These are phyloP conservation scores for Lytechinus variegatus DNA, from an alignment of 35 echinoderm and acorn worm species.

Conservation along the genomic window DNA sequence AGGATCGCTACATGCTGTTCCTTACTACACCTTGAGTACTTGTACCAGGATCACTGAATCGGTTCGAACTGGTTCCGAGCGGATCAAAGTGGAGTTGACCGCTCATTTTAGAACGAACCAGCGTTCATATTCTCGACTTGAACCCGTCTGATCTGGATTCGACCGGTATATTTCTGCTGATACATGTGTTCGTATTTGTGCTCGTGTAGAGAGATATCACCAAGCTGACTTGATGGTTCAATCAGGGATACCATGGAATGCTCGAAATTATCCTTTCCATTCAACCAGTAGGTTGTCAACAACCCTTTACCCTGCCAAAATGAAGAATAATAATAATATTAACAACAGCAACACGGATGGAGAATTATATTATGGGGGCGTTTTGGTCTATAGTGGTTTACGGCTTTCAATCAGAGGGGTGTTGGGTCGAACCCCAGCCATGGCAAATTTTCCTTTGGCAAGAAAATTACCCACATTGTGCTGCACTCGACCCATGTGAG, in stretches of 20 bases:
- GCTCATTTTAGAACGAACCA: neutral
- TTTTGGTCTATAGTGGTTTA: too few relatives aligned
- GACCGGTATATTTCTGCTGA: slow-evolving; percentile 70
- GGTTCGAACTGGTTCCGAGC: neutral
- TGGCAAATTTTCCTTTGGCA: too few relatives aligned
- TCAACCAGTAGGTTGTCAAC: slow-evolving; percentile 79
- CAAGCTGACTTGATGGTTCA: slow-evolving; percentile 43
- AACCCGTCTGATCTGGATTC: slow-evolving; percentile 62
- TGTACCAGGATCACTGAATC: neutral
- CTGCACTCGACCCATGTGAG: too few relatives aligned
- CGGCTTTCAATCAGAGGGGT: too few relatives aligned
- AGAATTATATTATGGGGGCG: too few relatives aligned
- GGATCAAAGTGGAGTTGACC: neutral
- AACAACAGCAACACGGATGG: too few relatives aligned
- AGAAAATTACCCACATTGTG: too few relatives aligned
- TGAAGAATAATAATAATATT: too few relatives aligned
- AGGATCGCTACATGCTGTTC: neutral
- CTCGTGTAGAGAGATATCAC: slow-evolving; percentile 51
- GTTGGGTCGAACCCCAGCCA: too few relatives aligned
- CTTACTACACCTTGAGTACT: neutral
- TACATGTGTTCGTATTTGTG: slow-evolving; percentile 69
- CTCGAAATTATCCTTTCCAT: slow-evolving; percentile 64
- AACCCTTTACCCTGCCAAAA: slow-evolving; percentile 72
- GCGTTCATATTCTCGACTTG: neutral
- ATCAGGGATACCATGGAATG: slow-evolving; percentile 46